These are phyloP conservation scores for Pogonomyrmex barbatus DNA, from an alignment of 1,140 invertebrate species.

Conservation along the genomic window DNA sequence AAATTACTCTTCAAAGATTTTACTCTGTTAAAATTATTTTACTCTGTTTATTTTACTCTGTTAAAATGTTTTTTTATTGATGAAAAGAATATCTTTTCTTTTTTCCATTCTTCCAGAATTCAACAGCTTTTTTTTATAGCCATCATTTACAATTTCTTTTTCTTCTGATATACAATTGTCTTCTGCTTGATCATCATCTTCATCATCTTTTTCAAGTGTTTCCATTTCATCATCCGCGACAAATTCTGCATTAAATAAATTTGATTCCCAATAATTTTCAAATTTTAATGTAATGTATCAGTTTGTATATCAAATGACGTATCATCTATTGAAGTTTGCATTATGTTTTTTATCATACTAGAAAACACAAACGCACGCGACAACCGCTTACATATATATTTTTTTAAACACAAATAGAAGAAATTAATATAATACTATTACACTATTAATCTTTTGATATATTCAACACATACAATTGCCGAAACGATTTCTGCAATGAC, in stretches of 20 bases:
- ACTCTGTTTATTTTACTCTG: background rate
- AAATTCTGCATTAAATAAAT: background rate
- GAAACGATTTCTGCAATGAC: no score
- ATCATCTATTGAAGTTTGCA: slow-evolving; percentile 1
- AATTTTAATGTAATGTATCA: background rate
- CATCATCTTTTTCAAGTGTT: background rate
- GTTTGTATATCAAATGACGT: background rate
- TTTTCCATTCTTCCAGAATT: background rate
- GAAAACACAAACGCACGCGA: background rate
- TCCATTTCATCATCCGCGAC: background rate
- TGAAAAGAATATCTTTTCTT: background rate
- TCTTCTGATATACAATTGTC: background rate
- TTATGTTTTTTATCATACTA: background rate
- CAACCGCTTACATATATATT: background rate
- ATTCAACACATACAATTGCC: no score
- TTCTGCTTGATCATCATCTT: background rate
- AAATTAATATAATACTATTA: no score
- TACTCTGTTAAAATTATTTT: background rate
- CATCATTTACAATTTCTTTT: background rate
- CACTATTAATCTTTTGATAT: no score
- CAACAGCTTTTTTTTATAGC: background rate
- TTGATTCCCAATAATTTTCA: background rate
- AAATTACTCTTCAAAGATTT: background rate
- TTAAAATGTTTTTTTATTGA: background rate
- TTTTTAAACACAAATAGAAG: no score